Evolutionary conservation across 2,888 invertebrate genomes (phyloP), one percentile per base, ranked within the genome.

Genomic region (Pseudococcus longispinus): DNA sequence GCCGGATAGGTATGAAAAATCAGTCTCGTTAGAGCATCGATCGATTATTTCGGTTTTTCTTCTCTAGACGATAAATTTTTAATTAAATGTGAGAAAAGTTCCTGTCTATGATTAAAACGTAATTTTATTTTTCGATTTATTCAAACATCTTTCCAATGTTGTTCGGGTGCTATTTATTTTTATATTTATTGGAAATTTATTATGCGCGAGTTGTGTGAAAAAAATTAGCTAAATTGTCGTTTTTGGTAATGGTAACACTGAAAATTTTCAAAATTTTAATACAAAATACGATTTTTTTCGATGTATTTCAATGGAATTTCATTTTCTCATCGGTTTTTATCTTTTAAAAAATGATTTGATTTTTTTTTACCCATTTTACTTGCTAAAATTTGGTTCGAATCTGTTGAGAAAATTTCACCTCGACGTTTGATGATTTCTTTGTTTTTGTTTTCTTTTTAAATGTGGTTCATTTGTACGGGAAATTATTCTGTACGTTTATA

Each of bases 31-130:
- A 65, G 3, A 3, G 65, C 26, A 0, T 26, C 23, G 13, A 65
- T 26, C 18, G 15, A 29, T 70, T 20, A 23, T 60, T 51, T 51
- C 46, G n/a, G n/a, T n/a, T n/a, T 46, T 46, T 15, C 15, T 70
- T 70, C 15, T 70, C 23, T 26, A 65, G 26, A 13, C 26, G 29
- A 70, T 70, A 32, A 70, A 70, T 18, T 29, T 29, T 15, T n/a
- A n/a, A 70, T 65, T 65, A 29, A 70, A 70, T 70, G 70, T 70
- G 29, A 70, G 29, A 29, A 29, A 70, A 70, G 70, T 70, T 70
- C 70, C 70, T 70, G 70, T 70, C 32, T 70, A 70, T 70, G 70
- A 70, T 70, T 60, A 70, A 70, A 29, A 29, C 2, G 13, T 18
- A 18, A 29, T 70, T 70, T 70, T 5, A 70, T 70, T 70, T 29